Conservation (phyloP, 2,113 vertebrate species). For the Verasper variegatus region DNA sequence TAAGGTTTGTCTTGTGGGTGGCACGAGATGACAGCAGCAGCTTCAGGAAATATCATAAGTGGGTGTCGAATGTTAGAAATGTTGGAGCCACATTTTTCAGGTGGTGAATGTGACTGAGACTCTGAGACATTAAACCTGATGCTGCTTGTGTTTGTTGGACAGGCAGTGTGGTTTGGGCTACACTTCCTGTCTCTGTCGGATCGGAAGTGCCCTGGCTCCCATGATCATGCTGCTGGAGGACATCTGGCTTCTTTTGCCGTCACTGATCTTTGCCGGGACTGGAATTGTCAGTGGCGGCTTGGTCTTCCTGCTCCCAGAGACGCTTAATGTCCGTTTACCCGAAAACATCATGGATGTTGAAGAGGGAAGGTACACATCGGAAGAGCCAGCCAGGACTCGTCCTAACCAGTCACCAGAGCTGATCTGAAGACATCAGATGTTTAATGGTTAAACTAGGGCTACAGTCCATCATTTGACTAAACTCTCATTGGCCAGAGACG, state of each 20-base stretch:
- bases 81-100: background rate
- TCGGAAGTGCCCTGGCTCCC: constrained; percentile 76
- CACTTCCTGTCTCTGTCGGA: constrained; percentile 70
- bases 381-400: no score
- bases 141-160: constrained; percentile 11
- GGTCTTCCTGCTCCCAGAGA: constrained; percentile 79
- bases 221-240: constrained; percentile 75
- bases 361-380: constrained; percentile 66
- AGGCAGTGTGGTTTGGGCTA: constrained; percentile 79
- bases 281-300: constrained; percentile 71
- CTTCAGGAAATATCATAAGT: no score
- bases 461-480: no score
- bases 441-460: no score
- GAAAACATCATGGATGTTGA: constrained; percentile 74
- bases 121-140: background rate
- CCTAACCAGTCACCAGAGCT: no score
- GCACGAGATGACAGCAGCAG: no score
- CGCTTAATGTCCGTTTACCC: constrained; percentile 68
- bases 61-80: no score
- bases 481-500: no score
- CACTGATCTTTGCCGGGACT: constrained; percentile 61
- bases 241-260: constrained; percentile 64
- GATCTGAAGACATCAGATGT: no score
- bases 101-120: no score
- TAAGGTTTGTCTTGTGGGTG: no score